phyloP scores from a whole-genome alignment of 1,140 invertebrate genomes.

The Doryteuthis pealeii region DNA sequence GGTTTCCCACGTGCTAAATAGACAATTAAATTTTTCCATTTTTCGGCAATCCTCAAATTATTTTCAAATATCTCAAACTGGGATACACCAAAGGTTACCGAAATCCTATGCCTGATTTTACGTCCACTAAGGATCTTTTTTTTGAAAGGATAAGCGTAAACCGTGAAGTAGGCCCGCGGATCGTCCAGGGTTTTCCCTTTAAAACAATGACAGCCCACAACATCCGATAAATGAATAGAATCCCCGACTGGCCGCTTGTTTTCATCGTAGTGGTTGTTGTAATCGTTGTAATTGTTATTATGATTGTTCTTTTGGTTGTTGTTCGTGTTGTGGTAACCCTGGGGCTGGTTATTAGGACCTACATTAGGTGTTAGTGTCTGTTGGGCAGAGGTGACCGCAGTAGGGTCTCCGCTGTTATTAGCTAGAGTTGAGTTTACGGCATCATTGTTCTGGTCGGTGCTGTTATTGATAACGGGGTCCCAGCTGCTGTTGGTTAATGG shows the following conservation, averaged over 20 bases:
- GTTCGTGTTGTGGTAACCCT: background rate
- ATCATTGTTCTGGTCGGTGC: background rate
- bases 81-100: conserved; percentile 77
- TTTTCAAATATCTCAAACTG: conserved; percentile 81
- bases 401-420: background rate
- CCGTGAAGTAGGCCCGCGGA: conserved; percentile 78
- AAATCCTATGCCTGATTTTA: conserved; percentile 69
- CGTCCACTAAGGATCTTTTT: conserved; percentile 66
- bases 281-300: background rate
- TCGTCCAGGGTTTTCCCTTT: conserved; percentile 66
- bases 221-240: conserved; percentile 40
- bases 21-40: conserved; percentile 74
- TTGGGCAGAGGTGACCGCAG: background rate
- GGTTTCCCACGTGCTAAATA: conserved; percentile 32
- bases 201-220: conserved; percentile 52
- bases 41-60: conserved; percentile 78
- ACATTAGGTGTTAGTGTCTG: background rate
- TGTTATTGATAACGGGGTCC: no score
- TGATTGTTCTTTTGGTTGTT: background rate
- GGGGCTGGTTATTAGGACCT: background rate
- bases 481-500: no score
- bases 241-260: conserved; percentile 12
- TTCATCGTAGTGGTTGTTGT: conserved; percentile 16
- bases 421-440: background rate
- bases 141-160: conserved; percentile 81